Base-by-base conservation (phyloP, 2,113 vertebrate species). In the Paramormyrops kingsleyae region DNA sequence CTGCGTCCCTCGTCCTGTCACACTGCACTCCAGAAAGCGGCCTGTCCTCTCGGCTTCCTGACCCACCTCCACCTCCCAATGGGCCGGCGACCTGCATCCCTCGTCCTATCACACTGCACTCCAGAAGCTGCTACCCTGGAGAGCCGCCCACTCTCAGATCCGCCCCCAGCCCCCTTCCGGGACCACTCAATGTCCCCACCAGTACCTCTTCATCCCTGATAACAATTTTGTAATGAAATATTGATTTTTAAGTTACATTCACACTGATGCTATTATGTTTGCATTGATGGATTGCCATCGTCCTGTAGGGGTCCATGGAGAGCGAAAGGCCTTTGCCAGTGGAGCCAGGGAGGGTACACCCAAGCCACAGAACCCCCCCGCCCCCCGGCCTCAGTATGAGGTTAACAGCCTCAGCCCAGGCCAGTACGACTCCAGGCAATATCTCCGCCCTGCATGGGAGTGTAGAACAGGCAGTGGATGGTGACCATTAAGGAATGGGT, bases 161-260 rank as follows among this genome's bases (percentile, higher is more conserved):
- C 2, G 15, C 97, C 95, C 97, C 97, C 96, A 94, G 97, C 7
- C 49, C 3, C 0, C 49, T 10, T n/a, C 85, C 85, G 49, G 49
- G 15, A 9, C 85, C 49, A 39, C 97, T 95, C 96, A 96, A 97
- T 96, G 93, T 97, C 97, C 97, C 96, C 87, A 90, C 97, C 97
- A 96, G 98, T 99, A 97, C 97, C 97, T 99, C 98, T 99, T 99
- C 98, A 98, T 99, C 99, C 97, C 98, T 97, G 95, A 97, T 99
- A 99, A 99, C 98, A 99, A 99, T 99, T 98, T 99, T 97, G 97
- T 99, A 99, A 99, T 99, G 98, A 99, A 99, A 99, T 98, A 99
- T 99, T 99, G 98, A 99, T 99, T 98, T 98, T 99, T 99, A 98
- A 99, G 98, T 99, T 99, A 98, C 97, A 99, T 99, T 98, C 97